phyloP scores from a whole-genome alignment of 2,888 invertebrate genomes.

The Nomada ruficornis region DNA sequence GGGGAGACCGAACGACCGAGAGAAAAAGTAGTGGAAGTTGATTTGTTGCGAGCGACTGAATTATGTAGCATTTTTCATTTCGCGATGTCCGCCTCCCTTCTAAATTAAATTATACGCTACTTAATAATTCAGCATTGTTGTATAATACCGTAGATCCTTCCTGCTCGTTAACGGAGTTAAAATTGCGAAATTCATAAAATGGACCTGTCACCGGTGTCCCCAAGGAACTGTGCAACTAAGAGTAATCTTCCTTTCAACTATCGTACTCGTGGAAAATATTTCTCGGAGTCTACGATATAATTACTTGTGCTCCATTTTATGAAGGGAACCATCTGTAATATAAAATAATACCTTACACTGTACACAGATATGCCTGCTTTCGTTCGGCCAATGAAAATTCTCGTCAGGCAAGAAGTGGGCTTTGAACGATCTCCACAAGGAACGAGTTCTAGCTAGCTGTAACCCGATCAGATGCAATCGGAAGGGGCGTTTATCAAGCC shows the following conservation, averaged over 20 bases:
- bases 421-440: background rate
- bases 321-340: background rate
- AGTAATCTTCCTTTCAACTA: background rate
- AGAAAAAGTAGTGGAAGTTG: constrained; percentile 24
- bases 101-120: background rate
- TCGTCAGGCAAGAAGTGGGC: constrained; percentile 2
- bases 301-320: background rate
- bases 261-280: background rate
- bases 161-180: too few relatives aligned
- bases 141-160: too few relatives aligned
- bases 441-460: background rate
- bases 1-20: background rate
- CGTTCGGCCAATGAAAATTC: background rate
- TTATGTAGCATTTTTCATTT: constrained; percentile 10
- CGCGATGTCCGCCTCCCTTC: too few relatives aligned
- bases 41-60: constrained; percentile 21
- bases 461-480: constrained; percentile 54
- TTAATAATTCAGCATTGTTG: background rate
- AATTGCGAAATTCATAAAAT: too few relatives aligned
- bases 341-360: too few relatives aligned
- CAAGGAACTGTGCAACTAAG: background rate
- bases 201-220: too few relatives aligned
- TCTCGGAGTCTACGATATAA: too few relatives aligned
- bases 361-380: background rate
- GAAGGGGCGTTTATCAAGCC: constrained; percentile 52